phyloP scores from a whole-genome alignment of 1,140 invertebrate genomes.

The Palaemon carinicauda region DNA sequence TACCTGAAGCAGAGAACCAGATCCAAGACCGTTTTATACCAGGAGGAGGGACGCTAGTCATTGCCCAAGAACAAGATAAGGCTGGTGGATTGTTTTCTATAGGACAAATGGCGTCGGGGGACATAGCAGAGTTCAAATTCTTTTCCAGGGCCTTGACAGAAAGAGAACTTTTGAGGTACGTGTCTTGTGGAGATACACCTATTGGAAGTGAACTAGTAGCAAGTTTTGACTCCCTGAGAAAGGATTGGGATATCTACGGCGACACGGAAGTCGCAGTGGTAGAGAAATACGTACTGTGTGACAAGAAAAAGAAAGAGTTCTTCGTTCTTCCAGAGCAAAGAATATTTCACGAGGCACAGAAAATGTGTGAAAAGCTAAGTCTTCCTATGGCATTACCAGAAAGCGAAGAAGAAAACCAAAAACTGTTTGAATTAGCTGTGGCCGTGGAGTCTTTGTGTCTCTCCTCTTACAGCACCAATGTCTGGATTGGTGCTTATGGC shows the following conservation, averaged over 20 bases:
- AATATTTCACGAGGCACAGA: constrained; percentile 4
- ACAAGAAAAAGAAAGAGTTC: background rate
- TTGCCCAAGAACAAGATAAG: constrained; percentile 28
- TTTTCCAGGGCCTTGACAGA: background rate
- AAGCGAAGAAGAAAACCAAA: constrained; percentile 25
- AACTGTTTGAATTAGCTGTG: constrained; percentile 10
- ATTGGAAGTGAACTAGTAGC: background rate
- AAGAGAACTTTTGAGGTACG: background rate
- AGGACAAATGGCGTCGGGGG: background rate
- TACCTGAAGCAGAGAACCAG: background rate
- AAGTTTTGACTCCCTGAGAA: background rate
- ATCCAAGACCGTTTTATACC: background rate
- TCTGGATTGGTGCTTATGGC: constrained; percentile 16
- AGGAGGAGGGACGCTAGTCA: constrained; percentile 9
- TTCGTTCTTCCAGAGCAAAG: constrained; percentile 11
- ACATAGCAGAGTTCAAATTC: background rate
- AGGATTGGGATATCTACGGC: background rate
- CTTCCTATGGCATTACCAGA: background rate
- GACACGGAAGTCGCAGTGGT: background rate
- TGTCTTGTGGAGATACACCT: background rate
- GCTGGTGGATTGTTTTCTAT: background rate
- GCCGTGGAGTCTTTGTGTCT: background rate
- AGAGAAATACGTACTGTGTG: background rate
- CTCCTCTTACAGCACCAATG: constrained; percentile 8
- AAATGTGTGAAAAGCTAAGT: constrained; percentile 13